Base-by-base conservation (phyloP, 2,113 vertebrate genomes). In the Carassius gibelio region DNA sequence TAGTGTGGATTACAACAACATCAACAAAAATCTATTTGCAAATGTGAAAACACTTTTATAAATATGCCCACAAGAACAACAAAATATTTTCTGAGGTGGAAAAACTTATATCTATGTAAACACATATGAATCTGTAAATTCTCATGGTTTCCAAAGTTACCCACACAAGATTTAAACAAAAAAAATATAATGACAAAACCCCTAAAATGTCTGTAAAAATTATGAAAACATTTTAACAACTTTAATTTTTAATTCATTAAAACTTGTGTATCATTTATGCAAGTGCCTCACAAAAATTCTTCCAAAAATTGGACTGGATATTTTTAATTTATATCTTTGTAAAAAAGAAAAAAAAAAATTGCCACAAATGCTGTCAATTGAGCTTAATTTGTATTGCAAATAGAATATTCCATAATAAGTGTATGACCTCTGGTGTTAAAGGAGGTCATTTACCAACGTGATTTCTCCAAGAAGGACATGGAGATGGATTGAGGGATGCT, bases 401-500 rank as follows among this genome's bases (percentile, higher is more conserved):
- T 5, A 0, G 19, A 42, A 42, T 72, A 50, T 74, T 74, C 42
- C 5, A 15, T 71, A 21, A 42, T 52, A 71, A 26, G 72, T 50
- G 50, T 75, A 26, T 42, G 59, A 34, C 26, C 75, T 84, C 57
- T 59, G 48, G 26, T 76, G 55, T 62, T 38, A 59, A 64, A 23
- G 19, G 68, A 80, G 57, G 82, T 80, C 6, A 26, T 57, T 36
- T 66, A 11, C 26, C 11, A 42, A 14, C 5, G 19, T 50, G 59
- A 57, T 71, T 6, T 23, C 76, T 42, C 36, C 6, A 42, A 48
- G 55, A 45, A 17, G 42, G 26, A 42, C 36, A 45, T n/a, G 42
- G 26, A 42, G 23, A 66, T 36, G 55, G 36, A 45, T 87, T 81
- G 48, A 83, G 42, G 66, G 75, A 78, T 5, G 50, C 59, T 48